A percentile compares a stretch with the other conserved stretches of the same genome.
Evolutionary conservation across 2,888 invertebrate genomes (phyloP).

Genomic region (Cosmopolites sordidus): DNA sequence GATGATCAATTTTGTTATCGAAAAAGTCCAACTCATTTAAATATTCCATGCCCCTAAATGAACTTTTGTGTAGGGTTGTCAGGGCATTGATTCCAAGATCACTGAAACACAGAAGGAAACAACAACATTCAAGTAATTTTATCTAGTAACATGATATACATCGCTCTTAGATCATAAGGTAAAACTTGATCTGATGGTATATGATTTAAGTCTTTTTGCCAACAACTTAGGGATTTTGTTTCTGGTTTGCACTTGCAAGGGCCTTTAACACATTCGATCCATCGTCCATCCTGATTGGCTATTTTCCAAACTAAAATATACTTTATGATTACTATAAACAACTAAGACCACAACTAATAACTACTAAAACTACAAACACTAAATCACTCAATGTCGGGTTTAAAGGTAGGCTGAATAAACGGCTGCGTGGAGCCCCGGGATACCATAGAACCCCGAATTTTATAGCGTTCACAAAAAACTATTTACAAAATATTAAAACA

Average conservation of each 20-base stretch:
- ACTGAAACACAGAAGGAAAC: conserved; percentile 49
- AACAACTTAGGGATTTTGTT: conserved; percentile 63
- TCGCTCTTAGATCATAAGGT: conserved; percentile 60
- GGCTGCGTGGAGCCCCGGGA: too few species aligned
- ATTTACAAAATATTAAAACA: too few species aligned
- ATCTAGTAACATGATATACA: conserved; percentile 54
- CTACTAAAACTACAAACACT: too few species aligned
- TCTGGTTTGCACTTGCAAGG: conserved; percentile 64
- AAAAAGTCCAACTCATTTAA: conserved; percentile 67
- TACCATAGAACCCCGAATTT: too few species aligned
- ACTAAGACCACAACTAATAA: too few species aligned
- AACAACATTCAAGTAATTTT: background rate
- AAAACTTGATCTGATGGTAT: conserved; percentile 60
- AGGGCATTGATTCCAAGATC: conserved; percentile 69
- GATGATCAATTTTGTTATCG: conserved; percentile 65
- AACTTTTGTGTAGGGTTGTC: conserved; percentile 63
- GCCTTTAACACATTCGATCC: conserved; percentile 60
- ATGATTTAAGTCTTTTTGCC: conserved; percentile 59
- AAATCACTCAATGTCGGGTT: too few species aligned
- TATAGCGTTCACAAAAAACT: too few species aligned
- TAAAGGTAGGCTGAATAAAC: too few species aligned
- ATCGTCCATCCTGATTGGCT: conserved; percentile 55
- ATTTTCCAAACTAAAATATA: conserved; percentile 61
- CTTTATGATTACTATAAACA: too few species aligned
- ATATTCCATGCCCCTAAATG: conserved; percentile 62